Evolutionary conservation across 2,888 invertebrate genomes (phyloP), one percentile per base, ranked within the genome.

Genomic region (Cerceris ruficornis): DNA sequence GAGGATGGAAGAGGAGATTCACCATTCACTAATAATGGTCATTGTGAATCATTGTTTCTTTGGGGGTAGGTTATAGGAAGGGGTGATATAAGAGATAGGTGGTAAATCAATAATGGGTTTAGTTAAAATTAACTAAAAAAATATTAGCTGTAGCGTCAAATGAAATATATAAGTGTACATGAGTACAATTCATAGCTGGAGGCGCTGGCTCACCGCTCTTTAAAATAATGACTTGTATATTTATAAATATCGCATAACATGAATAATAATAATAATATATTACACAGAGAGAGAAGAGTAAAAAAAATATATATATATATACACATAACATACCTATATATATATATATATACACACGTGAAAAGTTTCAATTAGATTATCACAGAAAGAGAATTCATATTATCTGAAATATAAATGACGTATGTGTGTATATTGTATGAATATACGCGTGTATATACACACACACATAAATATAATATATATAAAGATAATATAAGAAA

Each of bases 181-280:
- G 69, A 84, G 86, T 86, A 85, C 86, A 85, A 87, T 84, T 87
- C 75, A 83, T 80, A 83, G 84, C 81, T 85, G 84, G 81, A 88
- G 85, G 87, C 88, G 87, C 88, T 89, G 88, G 89, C 87, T 89
- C 88, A 89, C 83, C 88, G 87, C 86, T 90, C 88, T 89, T 89
- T 85, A 88, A 77, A 85, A 88, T 84, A 84, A 89, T 87, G 86
- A 91, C 88, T 90, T 92, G 91, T 92, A 92, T 90, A 91, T 92
- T 91, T 92, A 92, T 92, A 91, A 91, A 92, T 92, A 91, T 88
- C 81, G 83, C 85, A 87, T 85, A 90, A 88, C 84, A 86, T 84
- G 86, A 90, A 87, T 88, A 87, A 88, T 78, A 71, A 88, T 78
- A 71, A 83, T 86, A 88, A 87, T 81, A 85, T 86, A 88, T 82